Evolutionary conservation across 1,140 invertebrate genomes (phyloP).

Genomic region (Notospermus geniculatus): DNA sequence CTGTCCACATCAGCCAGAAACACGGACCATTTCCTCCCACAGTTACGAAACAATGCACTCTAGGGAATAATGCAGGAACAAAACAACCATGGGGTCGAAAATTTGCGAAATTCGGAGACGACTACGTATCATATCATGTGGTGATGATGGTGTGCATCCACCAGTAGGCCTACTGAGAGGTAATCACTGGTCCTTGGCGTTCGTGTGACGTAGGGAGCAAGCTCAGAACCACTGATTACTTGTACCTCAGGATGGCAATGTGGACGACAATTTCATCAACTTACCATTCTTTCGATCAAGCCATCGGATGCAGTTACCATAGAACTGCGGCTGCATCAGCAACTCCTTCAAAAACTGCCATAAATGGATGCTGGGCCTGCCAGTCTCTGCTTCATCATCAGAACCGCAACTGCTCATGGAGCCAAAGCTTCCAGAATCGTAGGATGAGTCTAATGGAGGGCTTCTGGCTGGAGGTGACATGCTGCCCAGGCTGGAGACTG

Average conservation of each 20-base stretch:
- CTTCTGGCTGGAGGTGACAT: neutral
- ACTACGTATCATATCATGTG: no score
- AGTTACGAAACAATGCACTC: no score
- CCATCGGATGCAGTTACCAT: conserved; percentile 95
- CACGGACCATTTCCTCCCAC: no score
- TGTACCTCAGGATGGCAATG: neutral
- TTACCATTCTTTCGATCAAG: conserved; percentile 79
- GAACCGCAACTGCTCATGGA: no score
- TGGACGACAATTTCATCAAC: neutral
- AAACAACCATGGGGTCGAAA: no score
- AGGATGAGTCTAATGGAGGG: neutral
- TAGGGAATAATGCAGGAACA: no score
- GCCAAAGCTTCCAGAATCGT: neutral
- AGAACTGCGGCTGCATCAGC: conserved; percentile 77
- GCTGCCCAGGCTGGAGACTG: neutral
- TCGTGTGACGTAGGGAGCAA: no score
- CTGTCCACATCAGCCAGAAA: no score
- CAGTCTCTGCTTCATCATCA: neutral
- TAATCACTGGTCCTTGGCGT: no score
- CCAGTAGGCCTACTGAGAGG: no score
- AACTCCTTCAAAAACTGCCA: conserved; percentile 99
- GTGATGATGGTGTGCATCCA: no score
- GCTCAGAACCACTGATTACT: neutral
- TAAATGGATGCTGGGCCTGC: conserved; percentile 73
- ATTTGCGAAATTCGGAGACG: no score